Evolutionary conservation across 23 tunicate species (phyloP).

Genomic region (Halocynthia aurantium): DNA sequence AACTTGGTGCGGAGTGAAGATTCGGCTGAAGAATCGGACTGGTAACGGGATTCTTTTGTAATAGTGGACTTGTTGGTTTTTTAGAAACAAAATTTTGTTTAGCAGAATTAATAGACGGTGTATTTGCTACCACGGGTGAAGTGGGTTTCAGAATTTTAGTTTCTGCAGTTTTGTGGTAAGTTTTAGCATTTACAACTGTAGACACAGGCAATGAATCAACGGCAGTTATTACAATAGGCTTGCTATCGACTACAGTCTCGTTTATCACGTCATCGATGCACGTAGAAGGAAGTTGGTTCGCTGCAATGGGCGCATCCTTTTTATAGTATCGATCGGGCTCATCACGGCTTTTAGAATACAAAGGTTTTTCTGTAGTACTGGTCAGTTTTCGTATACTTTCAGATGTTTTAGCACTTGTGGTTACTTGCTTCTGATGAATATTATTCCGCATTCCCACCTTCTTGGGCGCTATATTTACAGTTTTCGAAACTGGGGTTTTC

Average conservation of each 20-base stretch:
- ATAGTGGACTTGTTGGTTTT: not conserved
- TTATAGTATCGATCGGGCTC: not conserved
- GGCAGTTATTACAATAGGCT: not conserved
- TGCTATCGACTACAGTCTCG: not conserved
- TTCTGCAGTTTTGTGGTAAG: no score
- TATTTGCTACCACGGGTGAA: no score
- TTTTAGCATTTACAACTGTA: not conserved
- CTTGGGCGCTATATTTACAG: not conserved
- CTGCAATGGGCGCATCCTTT: not conserved
- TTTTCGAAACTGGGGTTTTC: slow-evolving; percentile 10
- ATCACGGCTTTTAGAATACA: not conserved
- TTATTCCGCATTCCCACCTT: not conserved
- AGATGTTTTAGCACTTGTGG: not conserved
- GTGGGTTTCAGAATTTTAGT: no score
- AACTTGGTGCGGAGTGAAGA: not conserved
- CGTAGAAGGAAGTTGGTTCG: not conserved
- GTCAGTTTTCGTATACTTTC: not conserved
- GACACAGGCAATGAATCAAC: slow-evolving; percentile 1
- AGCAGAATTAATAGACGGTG: slow-evolving; percentile 6
- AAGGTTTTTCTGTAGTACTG: not conserved
- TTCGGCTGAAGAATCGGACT: not conserved
- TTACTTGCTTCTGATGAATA: not conserved
- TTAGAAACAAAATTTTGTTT: slow-evolving; percentile 2
- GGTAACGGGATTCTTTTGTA: not conserved
- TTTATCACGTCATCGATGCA: not conserved